Evolutionary conservation across 2,797 vertebrate species (phyloP).

Genomic region (Pygocentrus nattereri): DNA sequence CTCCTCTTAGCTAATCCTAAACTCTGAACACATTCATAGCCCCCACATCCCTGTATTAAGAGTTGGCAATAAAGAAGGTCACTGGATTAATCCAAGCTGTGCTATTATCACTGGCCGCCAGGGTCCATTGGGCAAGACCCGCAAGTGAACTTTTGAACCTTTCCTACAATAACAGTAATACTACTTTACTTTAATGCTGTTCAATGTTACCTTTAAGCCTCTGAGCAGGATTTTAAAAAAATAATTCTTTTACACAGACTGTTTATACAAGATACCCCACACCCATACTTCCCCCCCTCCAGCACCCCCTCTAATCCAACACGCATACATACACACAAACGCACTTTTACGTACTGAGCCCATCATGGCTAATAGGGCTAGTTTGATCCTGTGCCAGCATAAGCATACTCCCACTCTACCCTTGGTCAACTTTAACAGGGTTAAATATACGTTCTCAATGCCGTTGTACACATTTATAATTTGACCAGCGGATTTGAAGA

Average conservation of each 20-base stretch:
- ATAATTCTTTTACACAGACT: constrained; percentile 95
- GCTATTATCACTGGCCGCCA: constrained; percentile 69
- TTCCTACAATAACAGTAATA: constrained; percentile 71
- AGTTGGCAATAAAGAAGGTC: constrained; percentile 63
- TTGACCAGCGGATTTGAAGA: constrained; percentile 95
- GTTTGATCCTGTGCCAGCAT: constrained; percentile 95
- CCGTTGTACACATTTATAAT: constrained; percentile 93
- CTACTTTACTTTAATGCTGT: constrained; percentile 71
- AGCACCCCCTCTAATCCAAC: constrained; percentile 46
- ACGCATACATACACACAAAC: constrained; percentile 17
- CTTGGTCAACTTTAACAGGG: constrained; percentile 98
- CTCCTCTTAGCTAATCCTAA: constrained; percentile 53
- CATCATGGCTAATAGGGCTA: constrained; percentile 97
- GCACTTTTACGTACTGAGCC: constrained; percentile 67
- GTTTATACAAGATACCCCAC: constrained; percentile 84
- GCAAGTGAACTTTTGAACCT: constrained; percentile 75
- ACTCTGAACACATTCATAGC: constrained; percentile 51
- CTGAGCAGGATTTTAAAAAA: constrained; percentile 85
- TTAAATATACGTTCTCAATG: constrained; percentile 96
- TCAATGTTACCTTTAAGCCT: constrained; percentile 82
- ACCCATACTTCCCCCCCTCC: constrained; percentile 66
- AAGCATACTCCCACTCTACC: constrained; percentile 95
- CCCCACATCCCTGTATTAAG: constrained; percentile 52
- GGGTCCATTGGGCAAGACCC: constrained; percentile 65
- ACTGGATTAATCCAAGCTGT: constrained; percentile 64